Conservation (phyloP, 2,797 vertebrate species). For the Trachops cirrhosus region DNA sequence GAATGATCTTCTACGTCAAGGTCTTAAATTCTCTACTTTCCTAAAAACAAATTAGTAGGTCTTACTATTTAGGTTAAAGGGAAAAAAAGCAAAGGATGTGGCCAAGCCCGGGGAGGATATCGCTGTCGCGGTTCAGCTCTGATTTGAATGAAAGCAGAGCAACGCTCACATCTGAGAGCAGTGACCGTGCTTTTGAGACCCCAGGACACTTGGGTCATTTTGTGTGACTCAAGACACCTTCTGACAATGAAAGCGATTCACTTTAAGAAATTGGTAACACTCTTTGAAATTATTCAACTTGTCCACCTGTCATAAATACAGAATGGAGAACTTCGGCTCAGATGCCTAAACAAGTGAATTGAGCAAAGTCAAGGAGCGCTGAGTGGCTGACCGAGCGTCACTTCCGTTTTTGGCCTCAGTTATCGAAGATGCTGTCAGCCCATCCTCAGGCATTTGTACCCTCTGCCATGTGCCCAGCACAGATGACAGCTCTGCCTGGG, state of each 20-base stretch:
- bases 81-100: conserved; percentile 41
- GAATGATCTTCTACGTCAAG: background rate
- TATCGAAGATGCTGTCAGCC: background rate
- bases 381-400: background rate
- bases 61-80: conserved; percentile 26
- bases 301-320: background rate
- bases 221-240: background rate
- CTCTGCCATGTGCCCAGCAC: too few species aligned
- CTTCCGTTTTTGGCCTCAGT: background rate
- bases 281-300: background rate
- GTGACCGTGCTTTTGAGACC: background rate
- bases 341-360: background rate
- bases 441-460: background rate
- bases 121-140: conserved; percentile 38
- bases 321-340: background rate
- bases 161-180: background rate
- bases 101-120: conserved; percentile 23
- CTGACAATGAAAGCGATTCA: background rate
- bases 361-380: background rate
- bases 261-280: background rate
- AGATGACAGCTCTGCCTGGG: background rate
- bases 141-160: conserved; percentile 49
- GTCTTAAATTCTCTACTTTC: background rate
- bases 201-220: background rate
- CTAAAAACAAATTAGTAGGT: conserved; percentile 32